Evolutionary conservation across 2,797 vertebrate species (phyloP), one percentile per base, ranked within the genome.

Genomic region (Anableps anableps): DNA sequence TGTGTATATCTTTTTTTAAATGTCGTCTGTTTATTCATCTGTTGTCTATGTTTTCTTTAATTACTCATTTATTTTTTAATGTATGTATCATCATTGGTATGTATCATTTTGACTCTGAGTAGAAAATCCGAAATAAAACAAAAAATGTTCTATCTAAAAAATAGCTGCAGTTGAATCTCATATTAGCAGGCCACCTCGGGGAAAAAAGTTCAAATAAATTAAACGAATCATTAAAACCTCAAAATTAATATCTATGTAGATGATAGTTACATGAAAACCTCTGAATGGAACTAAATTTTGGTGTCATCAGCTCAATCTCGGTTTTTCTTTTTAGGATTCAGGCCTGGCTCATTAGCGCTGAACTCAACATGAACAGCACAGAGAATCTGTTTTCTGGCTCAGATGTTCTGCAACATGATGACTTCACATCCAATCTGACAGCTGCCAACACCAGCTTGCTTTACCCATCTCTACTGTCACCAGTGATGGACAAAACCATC

Each of bases 401-500:
- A n/a, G 62, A 81, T 29, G 17, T n/a, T 17, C 72, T 66, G 84
- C 62, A n/a, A 0, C 84, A 90, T 4, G 45, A 80, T 17, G 87
- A 74, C 70, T 1, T 38, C 43, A 5, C 19, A 26, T 79, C 77
- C 78, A 92, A 91, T 80, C 3, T 1, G 50, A 89, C 92, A 0
- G 45, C 60, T 14, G 5, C 19, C 0, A 95, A 94, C 80, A n/a
- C 3, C 51, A 86, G 85, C 79, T 77, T 82, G 0, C 43, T 51
- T 0, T 76, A 83, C 19, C 58, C 45, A 3, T 76, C 83, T 0
- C 0, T 36, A 0, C 41, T 92, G 74, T 72, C 88, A 1, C 90
- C 92, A 0, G 68, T 51, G 10, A 70, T 75, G 0, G 90, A 97
- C 85, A 85, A 78, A 85, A 76, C 76, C 0, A 82, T 96, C 64